Percentiles rank a stretch among this genome's conserved stretches.
Evolutionary conservation across 2,888 invertebrate species (phyloP).

Genomic region (Synergus gifuensis): DNA sequence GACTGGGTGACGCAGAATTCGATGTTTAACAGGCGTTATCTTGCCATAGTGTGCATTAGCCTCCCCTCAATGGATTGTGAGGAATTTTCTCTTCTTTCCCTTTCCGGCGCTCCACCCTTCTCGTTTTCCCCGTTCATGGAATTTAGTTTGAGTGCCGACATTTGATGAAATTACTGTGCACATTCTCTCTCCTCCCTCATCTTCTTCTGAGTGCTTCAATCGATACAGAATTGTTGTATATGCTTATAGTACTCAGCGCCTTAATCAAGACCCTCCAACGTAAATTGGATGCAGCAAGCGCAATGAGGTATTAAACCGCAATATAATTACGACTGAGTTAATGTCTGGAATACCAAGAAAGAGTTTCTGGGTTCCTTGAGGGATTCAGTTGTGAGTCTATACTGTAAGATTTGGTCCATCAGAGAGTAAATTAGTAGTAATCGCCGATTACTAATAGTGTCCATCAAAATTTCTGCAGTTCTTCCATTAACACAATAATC

Average conservation of each 20-base stretch:
- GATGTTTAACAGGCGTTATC: conserved; percentile 39
- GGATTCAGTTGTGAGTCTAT: background rate
- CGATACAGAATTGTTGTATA: conserved; percentile 15
- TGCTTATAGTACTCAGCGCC: background rate
- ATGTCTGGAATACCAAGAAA: background rate
- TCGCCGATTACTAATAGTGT: background rate
- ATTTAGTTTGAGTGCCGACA: conserved; percentile 34
- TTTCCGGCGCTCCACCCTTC: conserved; percentile 1
- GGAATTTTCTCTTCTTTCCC: conserved; percentile 42
- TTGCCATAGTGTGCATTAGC: conserved; percentile 29
- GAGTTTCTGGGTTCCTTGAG: background rate
- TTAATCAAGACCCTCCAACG: background rate
- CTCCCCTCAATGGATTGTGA: conserved; percentile 1
- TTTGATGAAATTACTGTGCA: conserved; percentile 35
- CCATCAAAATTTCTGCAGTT: background rate
- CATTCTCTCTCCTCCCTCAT: background rate
- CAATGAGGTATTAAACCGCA: conserved; percentile 28
- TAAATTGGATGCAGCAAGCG: conserved; percentile 14
- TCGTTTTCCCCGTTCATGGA: conserved; percentile 13
- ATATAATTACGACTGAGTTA: conserved; percentile 8
- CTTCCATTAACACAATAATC: background rate
- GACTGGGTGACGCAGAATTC: conserved; percentile 18
- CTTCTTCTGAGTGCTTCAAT: conserved; percentile 25
- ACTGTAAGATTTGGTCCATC: too few relatives aligned
- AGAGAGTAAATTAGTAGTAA: too few relatives aligned